Conservation (phyloP, 2,113 vertebrate genomes). For the Microcebus ravelobensis region DNA sequence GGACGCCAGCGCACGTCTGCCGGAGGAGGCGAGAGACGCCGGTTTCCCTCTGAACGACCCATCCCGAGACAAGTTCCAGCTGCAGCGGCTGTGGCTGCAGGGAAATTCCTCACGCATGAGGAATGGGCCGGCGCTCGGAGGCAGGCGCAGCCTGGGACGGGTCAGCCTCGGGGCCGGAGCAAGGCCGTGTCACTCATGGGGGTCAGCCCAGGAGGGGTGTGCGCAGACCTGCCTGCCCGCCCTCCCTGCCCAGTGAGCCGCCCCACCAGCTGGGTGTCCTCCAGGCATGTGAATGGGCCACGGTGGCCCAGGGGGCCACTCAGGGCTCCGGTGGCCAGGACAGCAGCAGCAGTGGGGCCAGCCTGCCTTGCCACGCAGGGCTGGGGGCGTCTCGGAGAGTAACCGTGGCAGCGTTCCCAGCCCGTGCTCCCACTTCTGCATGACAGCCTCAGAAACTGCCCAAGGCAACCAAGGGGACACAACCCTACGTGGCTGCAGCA, state of each 20-base stretch:
- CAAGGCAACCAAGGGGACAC: not conserved
- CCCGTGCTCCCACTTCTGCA: not conserved
- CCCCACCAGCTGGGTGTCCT: not conserved
- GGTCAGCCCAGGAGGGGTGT: not conserved
- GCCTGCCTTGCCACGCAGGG: not conserved
- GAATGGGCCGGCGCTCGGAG: not conserved
- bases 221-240: not conserved
- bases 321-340: not conserved
- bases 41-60: not conserved
- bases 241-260: not conserved
- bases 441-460: not conserved
- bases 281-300: not conserved
- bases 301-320: not conserved
- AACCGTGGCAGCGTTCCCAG: fast-evolving
- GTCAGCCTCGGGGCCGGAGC: not conserved
- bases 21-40: not conserved
- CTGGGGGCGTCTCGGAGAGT: not conserved
- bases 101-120: slow-evolving; percentile 50
- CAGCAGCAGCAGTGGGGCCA: fast-evolving
- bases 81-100: not conserved
- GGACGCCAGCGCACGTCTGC: not conserved
- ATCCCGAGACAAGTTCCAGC: slow-evolving; percentile 49
- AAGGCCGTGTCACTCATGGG: fast-evolving
- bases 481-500: fast-evolving
- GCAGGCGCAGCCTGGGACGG: slow-evolving; percentile 65